A percentile compares a stretch with the other conserved stretches of the same genome.
Evolutionary conservation across 2,113 vertebrate genomes (phyloP).

Genomic region (Sinocyclocheilus maitianheensis): DNA sequence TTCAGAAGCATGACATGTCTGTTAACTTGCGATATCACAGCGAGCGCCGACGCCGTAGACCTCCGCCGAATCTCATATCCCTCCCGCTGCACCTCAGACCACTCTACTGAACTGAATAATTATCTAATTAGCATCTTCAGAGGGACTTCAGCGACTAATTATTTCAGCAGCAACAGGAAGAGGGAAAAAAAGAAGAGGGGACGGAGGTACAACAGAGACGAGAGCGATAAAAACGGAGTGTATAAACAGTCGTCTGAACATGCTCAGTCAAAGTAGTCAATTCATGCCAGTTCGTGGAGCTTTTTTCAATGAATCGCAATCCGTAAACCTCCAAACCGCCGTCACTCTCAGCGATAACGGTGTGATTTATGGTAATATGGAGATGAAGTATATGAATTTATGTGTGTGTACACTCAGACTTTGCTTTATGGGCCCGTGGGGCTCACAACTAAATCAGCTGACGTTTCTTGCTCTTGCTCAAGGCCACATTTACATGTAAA

Average conservation of each 20-base stretch:
- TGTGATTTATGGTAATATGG: background rate
- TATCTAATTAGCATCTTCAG: slow-evolving; percentile 71
- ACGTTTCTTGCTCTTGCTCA: slow-evolving; percentile 62
- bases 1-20: slow-evolving; percentile 40
- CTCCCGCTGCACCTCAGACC: slow-evolving; percentile 49
- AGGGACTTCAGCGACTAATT: slow-evolving; percentile 60
- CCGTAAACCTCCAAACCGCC: background rate
- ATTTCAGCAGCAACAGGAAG: slow-evolving; percentile 48
- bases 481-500: slow-evolving; percentile 53
- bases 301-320: slow-evolving; percentile 3
- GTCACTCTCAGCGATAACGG: background rate
- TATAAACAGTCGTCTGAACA: background rate
- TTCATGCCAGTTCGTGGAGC: background rate
- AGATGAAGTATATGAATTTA: background rate
- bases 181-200: slow-evolving; percentile 2
- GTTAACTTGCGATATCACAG: slow-evolving; percentile 47
- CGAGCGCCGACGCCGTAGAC: background rate
- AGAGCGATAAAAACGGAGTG: background rate
- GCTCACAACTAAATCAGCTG: slow-evolving; percentile 47
- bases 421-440: slow-evolving; percentile 10
- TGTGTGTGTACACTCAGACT: background rate
- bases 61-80: slow-evolving; percentile 55
- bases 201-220: background rate
- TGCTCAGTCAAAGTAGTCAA: slow-evolving; percentile 4
- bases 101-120: slow-evolving; percentile 66